A percentile compares a stretch with the other conserved stretches of the same genome.
Conservation (phyloP, 37 sponge, comb jelly and placozoan species). For the Haliclona indistincta region DNA sequence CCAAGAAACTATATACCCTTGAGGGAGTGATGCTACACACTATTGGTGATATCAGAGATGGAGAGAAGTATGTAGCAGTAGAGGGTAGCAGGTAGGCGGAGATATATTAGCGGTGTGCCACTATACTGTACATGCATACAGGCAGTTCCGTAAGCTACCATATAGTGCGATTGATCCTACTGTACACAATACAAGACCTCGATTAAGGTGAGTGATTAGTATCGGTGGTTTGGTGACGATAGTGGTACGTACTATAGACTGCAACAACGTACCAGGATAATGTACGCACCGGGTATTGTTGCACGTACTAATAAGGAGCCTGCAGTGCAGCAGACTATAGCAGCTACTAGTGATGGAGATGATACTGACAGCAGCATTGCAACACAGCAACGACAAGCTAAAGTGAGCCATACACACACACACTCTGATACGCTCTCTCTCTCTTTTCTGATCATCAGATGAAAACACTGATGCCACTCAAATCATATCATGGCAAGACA, state of each 20-base stretch:
- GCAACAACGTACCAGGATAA: not conserved
- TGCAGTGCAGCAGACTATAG: not conserved
- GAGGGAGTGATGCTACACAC: constrained; percentile 52
- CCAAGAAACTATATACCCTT: constrained; percentile 61
- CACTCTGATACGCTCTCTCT: not conserved
- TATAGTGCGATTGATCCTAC: constrained; percentile 46
- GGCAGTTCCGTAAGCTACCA: constrained; percentile 52
- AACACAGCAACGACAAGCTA: not conserved
- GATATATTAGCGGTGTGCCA: not conserved
- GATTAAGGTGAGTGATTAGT: not conserved
- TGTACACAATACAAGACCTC: not conserved
- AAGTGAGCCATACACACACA: not conserved
- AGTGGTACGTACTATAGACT: no score
- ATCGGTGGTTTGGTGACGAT: not conserved
- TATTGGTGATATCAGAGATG: constrained; percentile 52
- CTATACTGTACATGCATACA: constrained; percentile 3
- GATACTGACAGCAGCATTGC: no score
- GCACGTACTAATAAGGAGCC: not conserved
- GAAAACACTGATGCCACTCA: not conserved
- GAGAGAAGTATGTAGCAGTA: constrained; percentile 71
- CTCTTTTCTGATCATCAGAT: not conserved
- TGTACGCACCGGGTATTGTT: not conserved
- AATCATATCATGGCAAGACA: constrained; percentile 8
- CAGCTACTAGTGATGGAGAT: no score
- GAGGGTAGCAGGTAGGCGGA: constrained; percentile 52